phyloP scores from a whole-genome alignment of 2,797 vertebrate species.

The Tarsius wallacei region DNA sequence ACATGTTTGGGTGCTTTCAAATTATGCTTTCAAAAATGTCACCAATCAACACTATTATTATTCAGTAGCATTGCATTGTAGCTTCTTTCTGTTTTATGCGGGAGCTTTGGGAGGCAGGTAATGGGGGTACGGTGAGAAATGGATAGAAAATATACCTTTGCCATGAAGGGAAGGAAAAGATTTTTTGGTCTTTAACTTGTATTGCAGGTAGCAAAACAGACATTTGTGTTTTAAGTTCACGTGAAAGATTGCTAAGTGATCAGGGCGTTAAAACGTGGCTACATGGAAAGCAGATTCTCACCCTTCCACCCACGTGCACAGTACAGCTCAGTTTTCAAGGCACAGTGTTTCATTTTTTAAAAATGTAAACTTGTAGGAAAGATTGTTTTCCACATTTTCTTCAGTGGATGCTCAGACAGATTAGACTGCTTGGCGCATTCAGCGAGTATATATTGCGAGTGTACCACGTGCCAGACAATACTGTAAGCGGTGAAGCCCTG shows the following conservation, averaged over 20 bases:
- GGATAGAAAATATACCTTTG: not conserved
- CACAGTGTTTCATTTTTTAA: not conserved
- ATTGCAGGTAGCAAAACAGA: not conserved
- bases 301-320: not conserved
- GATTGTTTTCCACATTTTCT: not conserved
- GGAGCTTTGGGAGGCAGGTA: not conserved
- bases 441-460: not conserved
- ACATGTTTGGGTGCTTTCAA: not conserved
- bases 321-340: not conserved
- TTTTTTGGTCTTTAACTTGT: not conserved
- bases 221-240: not conserved
- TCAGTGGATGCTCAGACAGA: not conserved
- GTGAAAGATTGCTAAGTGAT: not conserved
- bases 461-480: not conserved
- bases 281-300: not conserved
- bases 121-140: not conserved
- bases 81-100: conserved; percentile 9
- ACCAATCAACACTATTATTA: not conserved
- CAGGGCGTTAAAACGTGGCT: not conserved
- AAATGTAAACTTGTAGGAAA: not conserved
- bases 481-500: not conserved
- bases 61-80: not conserved
- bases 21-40: conserved; percentile 5
- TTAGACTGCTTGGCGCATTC: not conserved
- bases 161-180: not conserved